Evolutionary conservation across 2,113 vertebrate species (phyloP).

Genomic region (Elachura formosa): DNA sequence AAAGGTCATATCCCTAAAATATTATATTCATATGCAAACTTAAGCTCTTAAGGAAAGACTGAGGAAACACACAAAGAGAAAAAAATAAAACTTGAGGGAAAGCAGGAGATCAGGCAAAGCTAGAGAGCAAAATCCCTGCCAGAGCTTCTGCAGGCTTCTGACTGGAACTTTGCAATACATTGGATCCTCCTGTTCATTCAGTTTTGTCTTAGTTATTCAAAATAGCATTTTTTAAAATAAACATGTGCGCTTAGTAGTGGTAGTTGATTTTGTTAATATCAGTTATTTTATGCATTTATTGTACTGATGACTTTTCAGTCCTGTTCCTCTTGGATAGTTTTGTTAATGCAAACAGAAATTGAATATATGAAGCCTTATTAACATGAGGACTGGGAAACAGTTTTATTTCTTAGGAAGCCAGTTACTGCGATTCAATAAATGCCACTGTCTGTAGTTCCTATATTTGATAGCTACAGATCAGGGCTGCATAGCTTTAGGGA

Average conservation of each 20-base stretch:
- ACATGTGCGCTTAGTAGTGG: background rate
- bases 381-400: background rate
- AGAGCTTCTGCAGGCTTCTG: background rate
- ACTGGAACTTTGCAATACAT: background rate
- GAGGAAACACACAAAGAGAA: background rate
- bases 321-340: background rate
- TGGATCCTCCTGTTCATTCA: background rate
- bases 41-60: background rate
- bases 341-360: background rate
- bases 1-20: background rate
- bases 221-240: fast-evolving
- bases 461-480: background rate
- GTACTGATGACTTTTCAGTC: background rate
- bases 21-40: background rate
- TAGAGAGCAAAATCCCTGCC: background rate
- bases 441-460: background rate
- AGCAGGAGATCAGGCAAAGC: background rate
- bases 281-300: background rate
- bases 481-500: background rate
- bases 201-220: background rate
- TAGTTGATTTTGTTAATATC: background rate
- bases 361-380: background rate
- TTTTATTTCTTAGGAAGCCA: background rate
- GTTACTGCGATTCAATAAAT: background rate
- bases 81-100: background rate